Evolutionary conservation across 2,797 vertebrate species (phyloP), one percentile per base, ranked within the genome.

Genomic region (Enteromius unitaeniatus): DNA sequence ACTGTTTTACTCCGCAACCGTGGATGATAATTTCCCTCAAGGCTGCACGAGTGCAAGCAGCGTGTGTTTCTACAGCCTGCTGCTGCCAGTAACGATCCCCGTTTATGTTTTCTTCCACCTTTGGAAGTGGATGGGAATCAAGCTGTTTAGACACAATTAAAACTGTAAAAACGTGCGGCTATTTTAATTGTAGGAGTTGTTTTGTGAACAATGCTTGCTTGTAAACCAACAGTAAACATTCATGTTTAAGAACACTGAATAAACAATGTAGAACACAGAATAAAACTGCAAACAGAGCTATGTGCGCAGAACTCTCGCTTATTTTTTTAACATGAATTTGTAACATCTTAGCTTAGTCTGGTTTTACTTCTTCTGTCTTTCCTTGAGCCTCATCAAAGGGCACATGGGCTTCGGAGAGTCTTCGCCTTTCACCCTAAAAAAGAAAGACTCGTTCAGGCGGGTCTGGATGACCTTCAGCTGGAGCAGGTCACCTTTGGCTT

Each of bases 61-160:
- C 47, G 81, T 98, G 34, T 98, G 98, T 86, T 99, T 99, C 92
- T 99, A 99, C 89, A 99, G 97, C 37, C 95, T 99, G 51, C 93
- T 98, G 85, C 92, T 99, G 82, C 97, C 97, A 0, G 60, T 98
- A 67, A 97, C 97, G 1, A 95, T 97, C 23, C 97, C 97, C 0
- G 97, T 99, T 40, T 98, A 98, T 55, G 95, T 99, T 21, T 99
- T 98, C 92, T 99, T 99, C 91, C 96, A 97, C 90, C 93, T 99
- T 0, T 97, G 96, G 96, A 97, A 96, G 81, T 97, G 97, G 97
- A 97, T 99, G 91, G 97, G 96, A 49, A 96, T 98, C 88, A 99
- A 98, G 85, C 96, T 98, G 77, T 99, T 97, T 58, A 93, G 97
- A 77, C 97, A 97, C 91, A 98, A 98, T 92, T 99, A 94, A 64